Base-by-base conservation (phyloP, 2,113 vertebrate species). In the Vombatus ursinus region DNA sequence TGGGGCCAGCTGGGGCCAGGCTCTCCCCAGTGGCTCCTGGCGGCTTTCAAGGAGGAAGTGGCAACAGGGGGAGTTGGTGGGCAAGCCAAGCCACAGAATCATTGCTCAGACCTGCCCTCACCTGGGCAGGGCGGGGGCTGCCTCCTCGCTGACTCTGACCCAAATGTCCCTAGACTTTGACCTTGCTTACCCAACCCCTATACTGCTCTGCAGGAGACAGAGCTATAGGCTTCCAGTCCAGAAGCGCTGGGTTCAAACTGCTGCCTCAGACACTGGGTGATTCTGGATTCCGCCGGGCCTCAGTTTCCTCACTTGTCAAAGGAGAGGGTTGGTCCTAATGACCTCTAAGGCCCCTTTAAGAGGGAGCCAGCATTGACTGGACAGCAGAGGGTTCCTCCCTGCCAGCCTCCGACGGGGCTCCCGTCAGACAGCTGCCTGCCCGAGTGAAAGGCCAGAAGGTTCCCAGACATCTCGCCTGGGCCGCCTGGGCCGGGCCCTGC, bases 361-460 rank as follows among this genome's bases (percentile, higher is more conserved):
- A 49, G 48, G 28, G 31, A 68, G 11, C 28, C 57, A 14, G 90
- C 52, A 49, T 49, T 10, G 12, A 19, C 16, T 7, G 53, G 51
- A 94, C 93, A 96, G 95, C 49, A 97, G 97, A 91, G 95, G 95
- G 50, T 84, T 31, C 50, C 12, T 37, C 68, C n/a, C n/a, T 10
- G 3, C 16, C 68, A 23, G 16, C 6, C 16, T 16, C 68, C n/a
- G 4, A 1, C 1, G 37, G 61, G 31, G 57, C 28, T 31, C 26
- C 57, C 10, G 2, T 52, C 8, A 2, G 28, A 61, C 26, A 68
- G 28, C 31, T 14, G 57, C 8, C 37, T n/a, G n/a, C 68, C 61
- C 7, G 1, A 68, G 3, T 37, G 31, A 37, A 68, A 68, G 61
- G 31, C 31, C n/a, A 4, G 57, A 14, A 37, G 11, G 57, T 37